Evolutionary conservation across 1,140 invertebrate genomes (phyloP).

Genomic region (Zaprionus taronus): DNA sequence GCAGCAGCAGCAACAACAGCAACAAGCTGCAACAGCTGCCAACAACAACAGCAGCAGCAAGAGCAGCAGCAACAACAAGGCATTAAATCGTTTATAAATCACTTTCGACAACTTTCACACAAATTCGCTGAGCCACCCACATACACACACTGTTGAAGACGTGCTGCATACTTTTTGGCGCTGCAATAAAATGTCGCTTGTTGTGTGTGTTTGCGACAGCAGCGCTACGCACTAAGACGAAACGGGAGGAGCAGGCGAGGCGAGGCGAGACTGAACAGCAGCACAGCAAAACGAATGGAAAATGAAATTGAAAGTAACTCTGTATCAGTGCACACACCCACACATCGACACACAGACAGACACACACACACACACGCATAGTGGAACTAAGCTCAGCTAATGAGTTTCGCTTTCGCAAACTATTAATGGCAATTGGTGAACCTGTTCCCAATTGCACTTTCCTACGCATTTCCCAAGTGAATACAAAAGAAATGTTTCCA

Average conservation of each 20-base stretch:
- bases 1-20: background rate
- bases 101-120: constrained; percentile 38
- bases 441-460: background rate
- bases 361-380: background rate
- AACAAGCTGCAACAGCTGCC: constrained; percentile 15
- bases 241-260: too few relatives aligned
- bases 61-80: constrained; percentile 26
- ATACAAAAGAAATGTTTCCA: background rate
- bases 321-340: background rate
- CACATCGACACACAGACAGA: background rate
- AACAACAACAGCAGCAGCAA: constrained; percentile 10
- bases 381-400: constrained; percentile 1
- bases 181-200: constrained; percentile 32
- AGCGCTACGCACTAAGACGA: background rate
- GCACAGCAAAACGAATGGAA: background rate
- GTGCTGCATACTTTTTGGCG: constrained; percentile 33
- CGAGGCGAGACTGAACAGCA: background rate
- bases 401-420: constrained; percentile 16
- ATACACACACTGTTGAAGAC: background rate
- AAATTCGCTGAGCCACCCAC: background rate
- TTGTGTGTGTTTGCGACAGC: constrained; percentile 14
- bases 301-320: background rate
- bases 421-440: constrained; percentile 9
- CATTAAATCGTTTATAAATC: constrained; percentile 51
- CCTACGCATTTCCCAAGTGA: background rate